A percentile compares a stretch with the other conserved stretches of the same genome.
These are phyloP conservation scores for Liparis tanakae DNA, from an alignment of 2,797 vertebrate genomes.

Conservation along the genomic window DNA sequence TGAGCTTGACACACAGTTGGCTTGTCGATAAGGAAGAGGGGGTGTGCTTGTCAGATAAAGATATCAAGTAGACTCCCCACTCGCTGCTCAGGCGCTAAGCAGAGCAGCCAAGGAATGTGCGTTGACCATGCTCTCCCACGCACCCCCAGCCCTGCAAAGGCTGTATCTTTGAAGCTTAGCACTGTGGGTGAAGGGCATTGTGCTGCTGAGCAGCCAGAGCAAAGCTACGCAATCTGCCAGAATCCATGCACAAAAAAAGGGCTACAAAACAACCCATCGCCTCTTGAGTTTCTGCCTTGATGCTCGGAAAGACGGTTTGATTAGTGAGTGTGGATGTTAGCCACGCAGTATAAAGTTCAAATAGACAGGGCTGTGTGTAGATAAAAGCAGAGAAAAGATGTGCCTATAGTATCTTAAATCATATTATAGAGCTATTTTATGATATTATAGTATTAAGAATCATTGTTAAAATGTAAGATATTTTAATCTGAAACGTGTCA, in stretches of 20 bases:
- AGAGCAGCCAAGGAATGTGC: slow-evolving; percentile 19
- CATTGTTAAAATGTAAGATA: not conserved
- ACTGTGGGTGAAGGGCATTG: slow-evolving; percentile 22
- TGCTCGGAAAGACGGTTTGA: not conserved
- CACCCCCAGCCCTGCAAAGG: not conserved
- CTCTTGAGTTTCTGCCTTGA: slow-evolving; percentile 7
- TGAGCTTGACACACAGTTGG: slow-evolving; percentile 59
- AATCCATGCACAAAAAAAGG: slow-evolving; percentile 12
- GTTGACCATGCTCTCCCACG: slow-evolving; percentile 8
- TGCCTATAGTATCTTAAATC: not conserved
- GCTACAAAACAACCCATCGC: not conserved
- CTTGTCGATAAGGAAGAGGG: slow-evolving; percentile 58
- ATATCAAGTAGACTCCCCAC: slow-evolving; percentile 39
- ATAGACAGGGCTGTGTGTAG: not conserved
- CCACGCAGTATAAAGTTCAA: not conserved
- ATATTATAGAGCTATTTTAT: not conserved
- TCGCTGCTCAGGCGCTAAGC: slow-evolving; percentile 28
- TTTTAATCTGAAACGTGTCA: not conserved
- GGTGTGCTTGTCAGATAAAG: slow-evolving; percentile 54
- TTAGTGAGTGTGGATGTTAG: not conserved
- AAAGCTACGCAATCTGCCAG: slow-evolving; percentile 18
- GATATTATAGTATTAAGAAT: not conserved
- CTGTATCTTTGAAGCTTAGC: slow-evolving; percentile 24
- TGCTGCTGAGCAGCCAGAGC: not conserved
- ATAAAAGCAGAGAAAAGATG: not conserved